Evolutionary conservation across 2,888 invertebrate genomes (phyloP).

Genomic region (Tridacna crocea): DNA sequence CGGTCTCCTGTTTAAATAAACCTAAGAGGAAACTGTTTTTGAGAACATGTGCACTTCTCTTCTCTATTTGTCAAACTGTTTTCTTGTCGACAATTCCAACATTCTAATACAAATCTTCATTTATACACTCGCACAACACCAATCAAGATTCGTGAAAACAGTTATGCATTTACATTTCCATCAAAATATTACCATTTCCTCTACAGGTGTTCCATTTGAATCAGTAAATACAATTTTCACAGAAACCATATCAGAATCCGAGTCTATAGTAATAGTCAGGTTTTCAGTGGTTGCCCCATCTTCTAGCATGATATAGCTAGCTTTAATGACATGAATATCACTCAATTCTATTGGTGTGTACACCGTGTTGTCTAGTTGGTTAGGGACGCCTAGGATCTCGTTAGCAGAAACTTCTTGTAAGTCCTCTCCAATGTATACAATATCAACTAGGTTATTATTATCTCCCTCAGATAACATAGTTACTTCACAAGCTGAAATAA

Average conservation of each 20-base stretch:
- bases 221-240: slow-evolving; percentile 13
- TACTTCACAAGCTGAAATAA: slow-evolving; percentile 22
- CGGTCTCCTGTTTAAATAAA: too few relatives aligned
- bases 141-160: too few relatives aligned
- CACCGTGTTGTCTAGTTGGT: slow-evolving; percentile 3
- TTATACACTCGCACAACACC: too few relatives aligned
- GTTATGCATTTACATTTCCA: too few relatives aligned
- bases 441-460: slow-evolving; percentile 21
- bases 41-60: too few relatives aligned
- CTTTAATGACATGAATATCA: slow-evolving; percentile 19
- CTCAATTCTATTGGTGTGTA: slow-evolving; percentile 11
- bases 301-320: neutral
- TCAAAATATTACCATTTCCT: slow-evolving; percentile 11
- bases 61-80: too few relatives aligned
- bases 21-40: too few relatives aligned
- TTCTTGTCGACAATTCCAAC: too few relatives aligned
- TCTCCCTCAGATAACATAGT: slow-evolving; percentile 20
- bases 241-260: slow-evolving; percentile 13
- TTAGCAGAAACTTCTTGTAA: slow-evolving; percentile 11
- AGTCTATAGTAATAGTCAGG: slow-evolving; percentile 1
- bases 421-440: slow-evolving; percentile 14
- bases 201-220: slow-evolving; percentile 8
- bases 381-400: slow-evolving; percentile 20
- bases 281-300: slow-evolving; percentile 8
- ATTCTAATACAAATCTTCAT: too few relatives aligned